phyloP scores from a whole-genome alignment of 2,888 invertebrate genomes.

The Heliconius cydno region DNA sequence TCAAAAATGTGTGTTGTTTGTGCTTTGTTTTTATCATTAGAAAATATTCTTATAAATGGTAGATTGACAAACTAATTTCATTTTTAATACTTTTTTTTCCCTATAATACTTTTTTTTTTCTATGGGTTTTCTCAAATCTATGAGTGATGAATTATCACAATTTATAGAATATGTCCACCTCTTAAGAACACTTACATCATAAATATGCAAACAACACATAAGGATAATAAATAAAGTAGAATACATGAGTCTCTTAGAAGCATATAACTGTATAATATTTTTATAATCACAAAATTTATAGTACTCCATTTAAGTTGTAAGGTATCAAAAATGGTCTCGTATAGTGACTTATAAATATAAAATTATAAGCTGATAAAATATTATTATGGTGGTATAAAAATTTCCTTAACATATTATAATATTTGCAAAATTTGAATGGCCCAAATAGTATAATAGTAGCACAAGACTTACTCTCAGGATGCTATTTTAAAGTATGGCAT shows the following conservation, averaged over 20 bases:
- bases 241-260: constrained; percentile 44
- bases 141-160: constrained; percentile 13
- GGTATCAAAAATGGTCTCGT: constrained; percentile 47
- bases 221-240: constrained; percentile 44
- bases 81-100: neutral
- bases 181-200: constrained; percentile 41
- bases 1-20: constrained; percentile 1
- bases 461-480: constrained; percentile 44
- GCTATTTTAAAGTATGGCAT: constrained; percentile 61
- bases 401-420: constrained; percentile 55
- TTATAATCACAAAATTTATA: constrained; percentile 36
- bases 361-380: constrained; percentile 57
- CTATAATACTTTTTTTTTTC: neutral
- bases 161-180: constrained; percentile 38
- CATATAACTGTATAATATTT: constrained; percentile 42
- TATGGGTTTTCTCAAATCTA: neutral
- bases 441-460: constrained; percentile 44
- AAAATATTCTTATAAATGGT: constrained; percentile 2
- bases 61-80: neutral
- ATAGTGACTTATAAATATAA: constrained; percentile 54
- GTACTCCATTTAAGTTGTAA: constrained; percentile 34
- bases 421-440: constrained; percentile 51
- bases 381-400: constrained; percentile 58
- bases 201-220: constrained; percentile 45
- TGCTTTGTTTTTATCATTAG: constrained; percentile 7